phyloP scores from a whole-genome alignment of 2,888 invertebrate species.

The Trichopria drosophilae region DNA sequence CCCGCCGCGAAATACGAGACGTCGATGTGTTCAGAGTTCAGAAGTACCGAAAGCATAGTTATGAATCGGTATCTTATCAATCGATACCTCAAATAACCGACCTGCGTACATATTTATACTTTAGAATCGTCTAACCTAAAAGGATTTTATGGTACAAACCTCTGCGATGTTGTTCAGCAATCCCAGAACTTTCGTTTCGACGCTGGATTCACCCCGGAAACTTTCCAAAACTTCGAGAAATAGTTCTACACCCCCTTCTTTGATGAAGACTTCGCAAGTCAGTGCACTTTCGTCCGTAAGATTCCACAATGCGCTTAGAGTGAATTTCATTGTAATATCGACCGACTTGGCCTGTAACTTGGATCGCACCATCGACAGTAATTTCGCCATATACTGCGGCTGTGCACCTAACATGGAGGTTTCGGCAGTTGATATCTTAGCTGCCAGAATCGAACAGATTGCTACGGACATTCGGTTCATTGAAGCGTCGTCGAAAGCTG shows the following conservation, averaged over 20 bases:
- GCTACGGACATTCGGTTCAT: conserved; percentile 81
- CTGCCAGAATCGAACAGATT: conserved; percentile 72
- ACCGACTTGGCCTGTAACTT: conserved; percentile 60
- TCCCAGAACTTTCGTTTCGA: conserved; percentile 77
- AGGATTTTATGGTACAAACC: conserved; percentile 54
- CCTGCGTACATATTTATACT: conserved; percentile 54
- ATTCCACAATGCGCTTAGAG: conserved; percentile 77
- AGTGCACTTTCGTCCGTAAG: conserved; percentile 75
- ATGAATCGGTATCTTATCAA: conserved; percentile 64
- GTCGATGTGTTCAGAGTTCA: conserved; percentile 68
- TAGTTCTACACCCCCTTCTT: conserved; percentile 68
- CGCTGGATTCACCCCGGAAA: conserved; percentile 66
- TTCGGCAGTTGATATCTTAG: conserved; percentile 68
- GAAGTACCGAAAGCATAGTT: conserved; percentile 58
- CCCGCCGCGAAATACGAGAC: conserved; percentile 75
- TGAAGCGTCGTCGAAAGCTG: conserved; percentile 68
- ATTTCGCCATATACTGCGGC: conserved; percentile 69
- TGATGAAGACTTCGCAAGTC: conserved; percentile 71
- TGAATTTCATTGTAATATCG: conserved; percentile 76
- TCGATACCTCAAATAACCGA: conserved; percentile 61
- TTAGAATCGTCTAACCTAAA: not conserved
- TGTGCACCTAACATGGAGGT: conserved; percentile 70
- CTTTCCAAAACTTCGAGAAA: conserved; percentile 69
- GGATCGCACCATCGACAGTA: conserved; percentile 67
- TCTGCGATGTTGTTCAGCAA: conserved; percentile 77